phyloP scores from a whole-genome alignment of 2,888 invertebrate species.

The Ormyrus rosae region DNA sequence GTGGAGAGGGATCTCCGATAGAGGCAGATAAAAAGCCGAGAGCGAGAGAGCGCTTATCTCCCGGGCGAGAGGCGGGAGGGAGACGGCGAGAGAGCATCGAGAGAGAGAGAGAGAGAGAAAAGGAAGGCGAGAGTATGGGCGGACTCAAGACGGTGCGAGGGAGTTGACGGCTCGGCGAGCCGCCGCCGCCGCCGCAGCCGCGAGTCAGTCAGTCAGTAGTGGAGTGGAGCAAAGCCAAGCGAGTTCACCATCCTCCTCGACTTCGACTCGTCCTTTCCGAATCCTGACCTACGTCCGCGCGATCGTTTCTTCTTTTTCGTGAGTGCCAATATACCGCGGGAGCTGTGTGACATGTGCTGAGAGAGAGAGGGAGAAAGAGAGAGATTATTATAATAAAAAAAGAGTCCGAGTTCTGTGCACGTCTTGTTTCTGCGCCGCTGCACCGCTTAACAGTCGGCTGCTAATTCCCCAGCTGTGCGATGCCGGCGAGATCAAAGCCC shows the following conservation, averaged over 20 bases:
- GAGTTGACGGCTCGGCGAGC: constrained; percentile 57
- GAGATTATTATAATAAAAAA: too few relatives aligned
- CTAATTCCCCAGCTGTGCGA: constrained; percentile 30
- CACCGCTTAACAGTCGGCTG: constrained; percentile 40
- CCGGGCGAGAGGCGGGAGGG: constrained; percentile 8
- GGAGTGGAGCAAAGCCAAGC: constrained; percentile 29
- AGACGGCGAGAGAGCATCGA: constrained; percentile 1
- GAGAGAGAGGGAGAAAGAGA: too few relatives aligned
- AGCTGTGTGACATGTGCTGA: too few relatives aligned
- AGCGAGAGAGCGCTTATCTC: background rate
- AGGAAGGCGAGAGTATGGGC: constrained; percentile 23
- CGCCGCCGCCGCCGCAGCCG: background rate
- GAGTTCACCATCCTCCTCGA: constrained; percentile 20
- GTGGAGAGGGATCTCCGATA: background rate
- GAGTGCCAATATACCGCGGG: background rate
- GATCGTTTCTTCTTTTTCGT: too few relatives aligned
- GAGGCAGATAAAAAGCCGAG: constrained; percentile 26
- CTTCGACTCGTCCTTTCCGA: background rate
- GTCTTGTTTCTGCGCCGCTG: constrained; percentile 1
- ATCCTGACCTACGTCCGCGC: too few relatives aligned
- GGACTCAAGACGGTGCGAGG: constrained; percentile 58
- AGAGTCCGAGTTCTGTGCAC: background rate
- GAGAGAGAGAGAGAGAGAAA: background rate
- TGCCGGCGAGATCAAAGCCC: background rate
- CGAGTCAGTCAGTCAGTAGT: constrained; percentile 32